Evolutionary conservation across 92 coral and sea anemone species (phyloP).

Genomic region (Phymanthus crucifer): DNA sequence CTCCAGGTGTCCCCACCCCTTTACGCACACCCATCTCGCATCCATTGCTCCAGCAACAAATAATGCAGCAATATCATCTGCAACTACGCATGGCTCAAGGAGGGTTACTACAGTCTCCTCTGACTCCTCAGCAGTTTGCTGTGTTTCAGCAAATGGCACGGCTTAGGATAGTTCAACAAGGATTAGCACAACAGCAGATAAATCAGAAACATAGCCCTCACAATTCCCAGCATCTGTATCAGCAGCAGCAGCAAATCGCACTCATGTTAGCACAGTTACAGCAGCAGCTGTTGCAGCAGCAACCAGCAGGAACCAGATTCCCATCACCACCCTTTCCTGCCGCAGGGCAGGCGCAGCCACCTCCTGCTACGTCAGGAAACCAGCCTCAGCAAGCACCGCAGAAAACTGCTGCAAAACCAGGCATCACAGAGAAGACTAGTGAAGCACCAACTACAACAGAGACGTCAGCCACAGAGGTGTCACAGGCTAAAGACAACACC

Average conservation of each 20-base stretch:
- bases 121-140: conserved; percentile 86
- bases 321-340: conserved; percentile 62
- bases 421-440: conserved; percentile 41
- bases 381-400: conserved; percentile 65
- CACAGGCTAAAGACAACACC: conserved; percentile 52
- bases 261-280: conserved; percentile 94
- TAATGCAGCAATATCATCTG: conserved; percentile 84
- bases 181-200: conserved; percentile 83
- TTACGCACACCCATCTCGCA: conserved; percentile 72
- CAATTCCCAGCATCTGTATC: conserved; percentile 77
- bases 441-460: conserved; percentile 49
- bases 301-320: conserved; percentile 47
- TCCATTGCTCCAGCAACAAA: conserved; percentile 75
- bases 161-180: conserved; percentile 89
- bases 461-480: conserved; percentile 28
- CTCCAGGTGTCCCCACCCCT: conserved; percentile 66
- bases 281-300: conserved; percentile 86
- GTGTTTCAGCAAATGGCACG: conserved; percentile 86
- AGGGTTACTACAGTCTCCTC: conserved; percentile 82
- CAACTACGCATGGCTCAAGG: conserved; percentile 96
- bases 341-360: conserved; percentile 49
- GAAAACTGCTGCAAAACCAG: conserved; percentile 41
- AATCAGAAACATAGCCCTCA: conserved; percentile 82
- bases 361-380: conserved; percentile 30
- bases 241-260: conserved; percentile 93